Evolutionary conservation across 2,888 invertebrate species (phyloP).

Genomic region (Cyclophora punctaria): DNA sequence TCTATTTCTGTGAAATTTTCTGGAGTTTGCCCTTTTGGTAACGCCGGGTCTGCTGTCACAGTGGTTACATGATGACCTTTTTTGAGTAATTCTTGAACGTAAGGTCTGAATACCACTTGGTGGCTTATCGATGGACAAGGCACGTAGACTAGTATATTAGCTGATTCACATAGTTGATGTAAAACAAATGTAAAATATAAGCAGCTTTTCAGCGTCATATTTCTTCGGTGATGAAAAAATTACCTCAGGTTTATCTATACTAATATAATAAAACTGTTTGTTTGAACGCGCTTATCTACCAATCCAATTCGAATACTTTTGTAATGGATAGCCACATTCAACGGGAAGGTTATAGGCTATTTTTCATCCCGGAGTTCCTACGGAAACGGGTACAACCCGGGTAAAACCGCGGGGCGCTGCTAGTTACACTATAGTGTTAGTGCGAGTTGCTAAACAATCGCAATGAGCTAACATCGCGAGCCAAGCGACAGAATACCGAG

Average conservation of each 20-base stretch:
- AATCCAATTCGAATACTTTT: too few relatives aligned
- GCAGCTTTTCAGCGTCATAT: background rate
- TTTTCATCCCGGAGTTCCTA: too few relatives aligned
- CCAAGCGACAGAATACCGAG: too few relatives aligned
- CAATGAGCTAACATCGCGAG: too few relatives aligned
- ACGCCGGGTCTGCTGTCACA: conserved; percentile 38
- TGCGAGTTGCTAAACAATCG: background rate
- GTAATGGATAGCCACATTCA: too few relatives aligned
- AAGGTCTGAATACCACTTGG: conserved; percentile 27
- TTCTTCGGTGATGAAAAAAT: background rate
- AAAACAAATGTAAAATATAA: background rate
- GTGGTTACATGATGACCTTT: conserved; percentile 50
- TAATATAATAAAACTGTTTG: too few relatives aligned
- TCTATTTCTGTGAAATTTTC: conserved; percentile 41
- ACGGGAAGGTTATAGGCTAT: too few relatives aligned
- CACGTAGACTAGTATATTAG: conserved; percentile 16
- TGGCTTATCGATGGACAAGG: conserved; percentile 21
- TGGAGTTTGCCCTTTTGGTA: conserved; percentile 32
- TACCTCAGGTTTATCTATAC: too few relatives aligned
- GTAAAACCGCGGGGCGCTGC: too few relatives aligned
- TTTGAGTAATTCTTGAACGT: conserved; percentile 36
- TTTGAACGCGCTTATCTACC: too few relatives aligned
- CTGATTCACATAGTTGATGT: conserved; percentile 5
- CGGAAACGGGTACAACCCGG: too few relatives aligned
- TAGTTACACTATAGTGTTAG: too few relatives aligned